Evolutionary conservation across 2,797 vertebrate genomes (phyloP).

Genomic region (Pelochelys cantorii): DNA sequence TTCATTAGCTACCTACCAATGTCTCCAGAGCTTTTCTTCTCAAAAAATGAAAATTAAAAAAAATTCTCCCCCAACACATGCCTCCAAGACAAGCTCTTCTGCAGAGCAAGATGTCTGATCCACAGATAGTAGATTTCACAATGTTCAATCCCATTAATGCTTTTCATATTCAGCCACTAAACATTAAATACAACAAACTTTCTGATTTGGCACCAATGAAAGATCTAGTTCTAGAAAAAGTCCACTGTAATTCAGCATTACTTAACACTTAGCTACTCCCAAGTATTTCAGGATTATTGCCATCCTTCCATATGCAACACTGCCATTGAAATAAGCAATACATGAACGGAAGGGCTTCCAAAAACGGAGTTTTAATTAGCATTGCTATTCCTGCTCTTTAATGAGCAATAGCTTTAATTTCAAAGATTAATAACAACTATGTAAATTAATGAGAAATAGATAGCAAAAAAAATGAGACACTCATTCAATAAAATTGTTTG

Average conservation of each 20-base stretch:
- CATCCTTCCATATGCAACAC: background rate
- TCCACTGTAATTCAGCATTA: background rate
- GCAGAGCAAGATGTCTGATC: background rate
- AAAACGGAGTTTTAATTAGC: background rate
- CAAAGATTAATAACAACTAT: background rate
- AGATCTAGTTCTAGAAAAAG: slow-evolving; percentile 1
- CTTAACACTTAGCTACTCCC: slow-evolving; percentile 2
- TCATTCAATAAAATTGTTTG: background rate
- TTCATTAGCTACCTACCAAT: background rate
- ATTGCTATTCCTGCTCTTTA: background rate
- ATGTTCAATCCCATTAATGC: background rate
- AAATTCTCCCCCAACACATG: background rate
- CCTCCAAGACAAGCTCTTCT: background rate
- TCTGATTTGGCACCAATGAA: slow-evolving; percentile 28
- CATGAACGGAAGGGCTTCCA: background rate
- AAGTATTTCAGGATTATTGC: background rate
- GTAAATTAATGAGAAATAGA: background rate
- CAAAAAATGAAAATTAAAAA: background rate
- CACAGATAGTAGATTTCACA: background rate
- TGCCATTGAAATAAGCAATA: background rate
- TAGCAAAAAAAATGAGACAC: background rate
- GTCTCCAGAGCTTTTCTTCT: background rate
- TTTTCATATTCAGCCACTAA: background rate
- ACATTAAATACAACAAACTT: background rate
- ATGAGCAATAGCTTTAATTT: background rate